Conservation (phyloP, 2,797 vertebrate species). For the Numenius phaeopus region DNA sequence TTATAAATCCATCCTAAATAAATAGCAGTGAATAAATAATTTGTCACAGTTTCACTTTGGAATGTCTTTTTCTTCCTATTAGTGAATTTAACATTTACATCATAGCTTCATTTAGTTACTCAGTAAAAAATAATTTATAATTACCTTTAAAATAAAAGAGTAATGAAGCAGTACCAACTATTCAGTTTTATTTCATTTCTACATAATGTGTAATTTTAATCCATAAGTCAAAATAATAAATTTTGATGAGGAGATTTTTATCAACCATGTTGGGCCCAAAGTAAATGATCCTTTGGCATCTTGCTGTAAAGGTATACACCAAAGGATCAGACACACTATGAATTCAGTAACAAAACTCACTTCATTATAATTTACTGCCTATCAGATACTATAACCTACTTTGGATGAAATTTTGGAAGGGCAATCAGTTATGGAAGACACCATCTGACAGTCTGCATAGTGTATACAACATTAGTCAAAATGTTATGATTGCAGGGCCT, state of each 20-base stretch:
- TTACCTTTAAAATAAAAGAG: constrained; percentile 5
- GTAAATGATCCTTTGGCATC: background rate
- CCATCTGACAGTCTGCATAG: background rate
- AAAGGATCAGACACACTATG: background rate
- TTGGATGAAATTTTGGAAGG: constrained; percentile 38
- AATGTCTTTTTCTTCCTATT: background rate
- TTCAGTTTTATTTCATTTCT: background rate
- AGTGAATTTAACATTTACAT: background rate
- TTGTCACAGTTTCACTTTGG: background rate
- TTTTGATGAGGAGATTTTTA: background rate
- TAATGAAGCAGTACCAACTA: background rate
- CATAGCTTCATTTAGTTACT: background rate
- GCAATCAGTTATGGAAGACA: constrained; percentile 42
- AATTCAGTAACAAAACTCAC: constrained; percentile 16
- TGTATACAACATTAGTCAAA: background rate
- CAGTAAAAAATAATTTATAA: background rate
- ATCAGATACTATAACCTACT: constrained; percentile 14
- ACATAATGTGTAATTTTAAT: background rate
- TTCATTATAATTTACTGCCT: constrained; percentile 9
- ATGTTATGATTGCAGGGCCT: background rate
- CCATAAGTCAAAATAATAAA: background rate
- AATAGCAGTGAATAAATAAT: background rate
- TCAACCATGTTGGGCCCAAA: background rate
- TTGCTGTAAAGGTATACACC: background rate
- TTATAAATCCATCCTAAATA: background rate